Conservation (phyloP, 2,113 vertebrate species). For the Lethenteron reissneri region DNA sequence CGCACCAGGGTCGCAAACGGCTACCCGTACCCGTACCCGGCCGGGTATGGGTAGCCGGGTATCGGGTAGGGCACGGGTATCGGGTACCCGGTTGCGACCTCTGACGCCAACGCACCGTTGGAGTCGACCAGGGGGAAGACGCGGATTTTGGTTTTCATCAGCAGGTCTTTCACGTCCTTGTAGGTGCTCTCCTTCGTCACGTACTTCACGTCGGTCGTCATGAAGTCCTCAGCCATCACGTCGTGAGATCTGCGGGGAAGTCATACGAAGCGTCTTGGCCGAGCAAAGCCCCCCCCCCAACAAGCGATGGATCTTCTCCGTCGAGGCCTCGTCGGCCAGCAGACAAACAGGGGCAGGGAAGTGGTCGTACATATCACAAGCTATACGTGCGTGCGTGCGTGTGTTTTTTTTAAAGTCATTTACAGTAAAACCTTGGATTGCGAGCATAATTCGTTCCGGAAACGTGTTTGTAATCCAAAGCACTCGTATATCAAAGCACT, state of each 20-base stretch:
- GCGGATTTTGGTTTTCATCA: slow-evolving; percentile 7
- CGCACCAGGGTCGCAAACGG: no score
- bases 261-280: neutral
- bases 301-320: neutral
- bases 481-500: no score
- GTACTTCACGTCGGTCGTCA: slow-evolving; percentile 12
- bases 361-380: neutral
- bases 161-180: slow-evolving; percentile 11
- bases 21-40: no score
- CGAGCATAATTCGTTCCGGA: no score
- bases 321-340: neutral
- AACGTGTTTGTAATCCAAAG: no score
- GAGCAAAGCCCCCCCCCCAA: no score
- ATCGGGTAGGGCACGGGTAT: no score
- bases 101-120: slow-evolving; percentile 10
- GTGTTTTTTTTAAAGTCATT: no score
- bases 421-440: no score
- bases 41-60: no score
- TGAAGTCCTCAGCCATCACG: slow-evolving; percentile 12
- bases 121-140: slow-evolving; percentile 15
- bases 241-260: slow-evolving; percentile 10
- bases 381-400: no score
- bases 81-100: no score
- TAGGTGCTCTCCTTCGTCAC: slow-evolving; percentile 11
- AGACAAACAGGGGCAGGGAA: neutral